Evolutionary conservation across 2,888 invertebrate genomes (phyloP), one percentile per base, ranked within the genome.

Genomic region (Calliphora vomitoria): DNA sequence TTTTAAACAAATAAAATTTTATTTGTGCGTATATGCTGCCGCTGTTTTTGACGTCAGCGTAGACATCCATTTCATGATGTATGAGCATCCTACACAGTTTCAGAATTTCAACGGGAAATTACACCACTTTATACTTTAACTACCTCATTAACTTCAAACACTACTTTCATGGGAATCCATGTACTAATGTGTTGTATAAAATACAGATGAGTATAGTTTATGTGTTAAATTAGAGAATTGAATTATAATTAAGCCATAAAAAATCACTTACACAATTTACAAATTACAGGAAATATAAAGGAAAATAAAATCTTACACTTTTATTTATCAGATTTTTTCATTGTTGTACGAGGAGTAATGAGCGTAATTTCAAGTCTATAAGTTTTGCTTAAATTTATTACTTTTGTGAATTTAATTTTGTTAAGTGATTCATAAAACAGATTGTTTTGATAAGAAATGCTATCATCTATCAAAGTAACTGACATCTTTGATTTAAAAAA

Each of bases 391-490:
- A 60, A 13, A 60, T 60, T 3, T 31, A 35, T 60, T 31, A 15
- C 15, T 15, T 25, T 35, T 35, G 35, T 35, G 8, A 35, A n/a
- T 60, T 35, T 60, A 60, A 60, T 60, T 31, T 31, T 35, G 35
- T 15, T 60, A 60, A 60, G 60, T 60, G 60, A 31, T 60, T 60
- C 25, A n/a, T 60, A 6, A 35, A 1, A 60, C 31, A 60, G 15
- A 35, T 35, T 35, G 31, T 60, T 60, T 35, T 13, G 35, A 35
- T 31, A 35, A 35, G 31, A 60, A 35, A 60, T 60, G 10, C 1
- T 35, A 15, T 60, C 35, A 60, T 60, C 13, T 60, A n/a, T 60
- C 60, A 60, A 60, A 60, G 15, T 35, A 31, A 60, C 15, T 35
- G n/a, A 31, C 60, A 60, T 15, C 15, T 60, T 60, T 60, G 31